phyloP scores from a whole-genome alignment of 2,797 vertebrate species.

The Hapalemur alaotrensis region DNA sequence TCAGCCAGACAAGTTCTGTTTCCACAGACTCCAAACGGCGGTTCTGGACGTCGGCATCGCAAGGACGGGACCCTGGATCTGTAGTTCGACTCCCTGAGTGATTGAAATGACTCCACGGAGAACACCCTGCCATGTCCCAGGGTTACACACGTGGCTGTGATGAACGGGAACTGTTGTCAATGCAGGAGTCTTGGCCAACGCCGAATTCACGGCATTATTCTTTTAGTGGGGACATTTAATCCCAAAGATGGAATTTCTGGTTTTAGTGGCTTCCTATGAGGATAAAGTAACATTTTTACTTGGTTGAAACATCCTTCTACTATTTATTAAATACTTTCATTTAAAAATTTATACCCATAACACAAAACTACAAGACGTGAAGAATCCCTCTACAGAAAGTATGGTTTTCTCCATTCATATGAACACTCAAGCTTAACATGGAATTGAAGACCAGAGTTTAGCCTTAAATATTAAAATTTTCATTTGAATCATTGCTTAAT shows the following conservation, averaged over 20 bases:
- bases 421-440: background rate
- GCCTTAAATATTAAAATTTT: background rate
- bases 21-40: background rate
- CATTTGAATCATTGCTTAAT: background rate
- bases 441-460: background rate
- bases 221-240: background rate
- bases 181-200: background rate
- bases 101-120: background rate
- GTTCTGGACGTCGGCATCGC: background rate
- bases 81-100: background rate
- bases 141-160: background rate
- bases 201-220: background rate
- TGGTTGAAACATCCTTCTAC: background rate
- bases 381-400: background rate
- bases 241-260: background rate
- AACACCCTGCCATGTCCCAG: background rate
- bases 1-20: background rate
- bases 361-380: background rate
- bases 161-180: background rate
- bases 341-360: background rate
- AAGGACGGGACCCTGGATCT: background rate
- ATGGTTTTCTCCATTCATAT: background rate
- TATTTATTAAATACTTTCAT: background rate
- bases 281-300: background rate
- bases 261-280: slow-evolving; percentile 27